Base-by-base conservation (phyloP, 2,797 vertebrate genomes). In the Onychomys arenicola region DNA sequence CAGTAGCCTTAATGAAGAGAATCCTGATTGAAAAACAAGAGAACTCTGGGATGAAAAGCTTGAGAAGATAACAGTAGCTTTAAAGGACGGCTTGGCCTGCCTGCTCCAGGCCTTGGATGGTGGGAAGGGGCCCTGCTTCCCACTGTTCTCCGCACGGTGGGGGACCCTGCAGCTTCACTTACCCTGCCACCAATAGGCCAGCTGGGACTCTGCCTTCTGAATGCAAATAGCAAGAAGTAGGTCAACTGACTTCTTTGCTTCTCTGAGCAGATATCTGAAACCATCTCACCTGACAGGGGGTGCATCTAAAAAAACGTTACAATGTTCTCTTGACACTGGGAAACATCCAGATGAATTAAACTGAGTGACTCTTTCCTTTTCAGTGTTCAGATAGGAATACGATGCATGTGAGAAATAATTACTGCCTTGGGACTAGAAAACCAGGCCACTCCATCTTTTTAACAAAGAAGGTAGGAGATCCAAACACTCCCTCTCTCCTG, bases 211-310 rank as follows among this genome's bases (percentile, higher is more conserved):
- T 4, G 49, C 69, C 83, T 97, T 85, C 75, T 94, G 85, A 96
- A 95, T 92, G 91, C 86, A 93, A 94, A 97, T 46, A 90, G 75
- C 77, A 92, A 95, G 95, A 98, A 97, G 90, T 97, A 97, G 90
- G 94, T 93, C 96, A 97, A 73, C 46, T 49, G 76, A 34, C 83
- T 92, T 96, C 86, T 92, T 94, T 95, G 82, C 57, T 32, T 94
- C 75, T 95, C 92, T 71, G 61, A 96, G 89, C 40, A 92, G 96
- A 93, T 90, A 78, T 96, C 96, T 96, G 65, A 93, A 97, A 87
- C 71, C 78, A 86, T 91, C 80, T 97, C 93, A 95, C 80, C 63
- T 78, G 76, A 89, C 83, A 90, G 83, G 92, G 96, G 95, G 69
- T 89, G 88, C 46, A 89, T n/a, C 92, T 95, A 95, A 94, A n/a